Evolutionary conservation across 2,113 vertebrate genomes (phyloP), one percentile per base, ranked within the genome.

Genomic region (Poeciliopsis turrubarensis): DNA sequence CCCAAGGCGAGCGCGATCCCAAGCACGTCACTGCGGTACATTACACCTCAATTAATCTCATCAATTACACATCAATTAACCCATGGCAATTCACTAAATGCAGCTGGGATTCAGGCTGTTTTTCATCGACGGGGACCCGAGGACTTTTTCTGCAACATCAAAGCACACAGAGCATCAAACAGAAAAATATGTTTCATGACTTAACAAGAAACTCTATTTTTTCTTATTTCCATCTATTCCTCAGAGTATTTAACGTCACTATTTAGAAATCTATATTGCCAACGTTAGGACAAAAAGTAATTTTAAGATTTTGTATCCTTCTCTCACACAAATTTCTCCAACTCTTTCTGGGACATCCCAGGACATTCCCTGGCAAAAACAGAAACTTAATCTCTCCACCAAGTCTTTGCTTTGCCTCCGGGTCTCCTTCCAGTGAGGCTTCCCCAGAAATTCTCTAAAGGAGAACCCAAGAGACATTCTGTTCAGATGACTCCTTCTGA

Each of bases 21-120:
- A 91, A 83, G 86, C 82, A 78, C 82, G 72, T 91, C 87, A 88
- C 84, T 39, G 79, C 77, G 83, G 77, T 90, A 89, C 90, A 92
- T 92, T 94, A 92, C 93, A 94, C 93, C 90, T 94, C 92, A 92
- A 94, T 95, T 95, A 94, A 94, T 94, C 92, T 89, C 93, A 90
- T 92, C 92, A 93, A 93, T 93, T 94, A 93, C 91, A 87, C 87
- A 88, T 92, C 90, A 91, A 93, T 94, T 93, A 94, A 94, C 91
- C 92, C 77, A 67, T 82, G 83, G 87, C 77, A 77, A 92, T 88
- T 84, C 82, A 34, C 87, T 86, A 84, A 91, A 88, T 79, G 84
- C 89, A 82, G 87, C 83, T 76, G 78, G 71, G 82, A 74, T 60
- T 77, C 65, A 32, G 70, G 72, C 65, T 30, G 41, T 27, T 47